These are phyloP conservation scores for Semicossyphus pulcher DNA, from an alignment of 2,113 vertebrate genomes.

Conservation along the genomic window DNA sequence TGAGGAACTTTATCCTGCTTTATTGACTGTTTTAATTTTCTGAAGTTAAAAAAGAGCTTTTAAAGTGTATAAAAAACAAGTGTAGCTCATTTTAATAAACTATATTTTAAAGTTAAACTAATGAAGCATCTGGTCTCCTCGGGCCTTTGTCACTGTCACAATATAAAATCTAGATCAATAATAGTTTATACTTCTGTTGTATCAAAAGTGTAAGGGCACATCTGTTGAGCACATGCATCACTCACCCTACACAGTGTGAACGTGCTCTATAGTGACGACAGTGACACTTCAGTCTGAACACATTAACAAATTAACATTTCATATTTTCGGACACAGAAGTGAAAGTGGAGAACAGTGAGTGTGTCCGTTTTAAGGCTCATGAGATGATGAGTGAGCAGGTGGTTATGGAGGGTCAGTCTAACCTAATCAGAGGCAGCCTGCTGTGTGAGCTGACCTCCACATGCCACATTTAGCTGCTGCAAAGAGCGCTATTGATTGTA, in stretches of 20 bases:
- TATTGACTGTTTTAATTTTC: no score
- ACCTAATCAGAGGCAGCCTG: background rate
- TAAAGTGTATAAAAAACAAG: no score
- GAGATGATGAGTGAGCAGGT: constrained; percentile 1
- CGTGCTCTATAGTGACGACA: background rate
- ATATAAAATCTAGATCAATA: no score
- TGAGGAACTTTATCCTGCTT: no score
- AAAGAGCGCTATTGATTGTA: constrained; percentile 2
- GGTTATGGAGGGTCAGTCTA: background rate
- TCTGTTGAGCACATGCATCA: no score
- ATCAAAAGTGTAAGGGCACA: no score
- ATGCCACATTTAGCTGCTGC: constrained; percentile 4
- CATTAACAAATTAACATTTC: background rate
- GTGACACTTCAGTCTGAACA: background rate
- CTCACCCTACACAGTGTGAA: background rate
- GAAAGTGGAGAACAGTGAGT: background rate
- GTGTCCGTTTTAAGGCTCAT: background rate
- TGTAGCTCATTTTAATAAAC: no score
- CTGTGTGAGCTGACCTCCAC: constrained; percentile 7
- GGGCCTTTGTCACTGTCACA: no score
- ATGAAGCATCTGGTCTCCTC: no score
- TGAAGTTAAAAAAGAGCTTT: no score
- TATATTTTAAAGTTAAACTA: no score
- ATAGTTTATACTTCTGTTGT: no score
- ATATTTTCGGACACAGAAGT: background rate